A percentile compares a stretch with the other conserved stretches of the same genome.
phyloP scores from a whole-genome alignment of 37 sponge, comb jelly and placozoan species.

The Bolinopsis microptera region DNA sequence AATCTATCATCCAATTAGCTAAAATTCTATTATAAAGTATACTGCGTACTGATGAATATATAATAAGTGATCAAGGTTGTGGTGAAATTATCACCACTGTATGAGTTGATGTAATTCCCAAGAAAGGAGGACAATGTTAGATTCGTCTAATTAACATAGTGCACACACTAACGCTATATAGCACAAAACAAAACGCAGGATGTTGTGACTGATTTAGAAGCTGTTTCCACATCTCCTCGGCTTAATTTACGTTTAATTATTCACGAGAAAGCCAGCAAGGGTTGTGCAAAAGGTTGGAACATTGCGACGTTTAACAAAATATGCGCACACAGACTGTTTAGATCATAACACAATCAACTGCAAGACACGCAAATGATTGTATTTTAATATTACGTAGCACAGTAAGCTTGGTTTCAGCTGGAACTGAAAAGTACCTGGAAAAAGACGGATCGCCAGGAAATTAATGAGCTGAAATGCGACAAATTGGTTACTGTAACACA shows the following conservation, averaged over 20 bases:
- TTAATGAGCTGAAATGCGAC: not conserved
- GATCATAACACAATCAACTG: too few species aligned
- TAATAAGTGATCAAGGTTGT: not conserved
- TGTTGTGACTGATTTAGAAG: not conserved
- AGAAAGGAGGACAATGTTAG: not conserved
- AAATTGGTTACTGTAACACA: not conserved
- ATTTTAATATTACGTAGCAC: too few species aligned
- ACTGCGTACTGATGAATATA: too few species aligned
- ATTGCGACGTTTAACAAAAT: not conserved
- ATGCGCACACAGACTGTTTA: too few species aligned
- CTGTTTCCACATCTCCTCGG: not conserved
- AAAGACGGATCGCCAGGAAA: not conserved
- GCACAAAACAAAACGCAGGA: too few species aligned
- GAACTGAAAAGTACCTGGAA: not conserved
- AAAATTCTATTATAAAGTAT: too few species aligned
- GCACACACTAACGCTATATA: not conserved
- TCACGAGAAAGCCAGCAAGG: not conserved
- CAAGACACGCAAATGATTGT: too few species aligned
- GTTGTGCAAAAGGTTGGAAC: not conserved
- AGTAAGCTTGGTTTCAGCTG: too few species aligned
- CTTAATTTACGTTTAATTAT: not conserved
- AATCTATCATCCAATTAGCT: not conserved
- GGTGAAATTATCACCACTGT: not conserved
- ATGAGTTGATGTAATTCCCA: not conserved
- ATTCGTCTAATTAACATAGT: not conserved